Evolutionary conservation across 1,140 invertebrate genomes (phyloP).

Genomic region (Ips typographus): DNA sequence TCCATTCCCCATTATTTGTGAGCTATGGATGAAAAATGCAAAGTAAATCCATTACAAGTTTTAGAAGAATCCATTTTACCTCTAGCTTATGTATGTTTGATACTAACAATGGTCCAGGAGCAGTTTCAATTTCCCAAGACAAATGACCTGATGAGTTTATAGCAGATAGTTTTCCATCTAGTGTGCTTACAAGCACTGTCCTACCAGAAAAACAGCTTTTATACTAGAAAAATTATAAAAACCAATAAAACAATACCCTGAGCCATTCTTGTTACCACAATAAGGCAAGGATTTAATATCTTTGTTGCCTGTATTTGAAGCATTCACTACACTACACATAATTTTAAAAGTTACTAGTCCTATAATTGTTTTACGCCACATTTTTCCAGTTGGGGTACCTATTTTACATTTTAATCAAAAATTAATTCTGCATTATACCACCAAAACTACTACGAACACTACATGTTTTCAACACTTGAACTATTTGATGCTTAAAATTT

Average conservation of each 20-base stretch:
- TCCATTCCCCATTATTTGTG: slow-evolving; percentile 80
- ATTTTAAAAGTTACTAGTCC: slow-evolving; percentile 26
- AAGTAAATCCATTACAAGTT: not conserved
- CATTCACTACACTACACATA: slow-evolving; percentile 31
- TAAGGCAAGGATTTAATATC: slow-evolving; percentile 34
- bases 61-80: slow-evolving; percentile 53
- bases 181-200: slow-evolving; percentile 79
- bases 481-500: too few relatives aligned
- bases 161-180: slow-evolving; percentile 83
- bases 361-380: slow-evolving; percentile 31
- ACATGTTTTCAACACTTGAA: too few relatives aligned
- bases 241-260: slow-evolving; percentile 34
- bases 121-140: slow-evolving; percentile 74
- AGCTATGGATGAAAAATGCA: slow-evolving; percentile 59
- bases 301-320: slow-evolving; percentile 16
- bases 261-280: slow-evolving; percentile 34
- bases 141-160: slow-evolving; percentile 72
- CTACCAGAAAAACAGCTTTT: slow-evolving; percentile 53
- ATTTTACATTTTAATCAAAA: slow-evolving; percentile 24
- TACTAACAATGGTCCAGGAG: slow-evolving; percentile 71
- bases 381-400: not conserved
- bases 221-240: not conserved
- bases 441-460: too few relatives aligned
- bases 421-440: too few relatives aligned
- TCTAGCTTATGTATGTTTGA: slow-evolving; percentile 83